These are phyloP conservation scores for Brachystomella parvula DNA, from an alignment of 1,140 invertebrate genomes.

Conservation along the genomic window DNA sequence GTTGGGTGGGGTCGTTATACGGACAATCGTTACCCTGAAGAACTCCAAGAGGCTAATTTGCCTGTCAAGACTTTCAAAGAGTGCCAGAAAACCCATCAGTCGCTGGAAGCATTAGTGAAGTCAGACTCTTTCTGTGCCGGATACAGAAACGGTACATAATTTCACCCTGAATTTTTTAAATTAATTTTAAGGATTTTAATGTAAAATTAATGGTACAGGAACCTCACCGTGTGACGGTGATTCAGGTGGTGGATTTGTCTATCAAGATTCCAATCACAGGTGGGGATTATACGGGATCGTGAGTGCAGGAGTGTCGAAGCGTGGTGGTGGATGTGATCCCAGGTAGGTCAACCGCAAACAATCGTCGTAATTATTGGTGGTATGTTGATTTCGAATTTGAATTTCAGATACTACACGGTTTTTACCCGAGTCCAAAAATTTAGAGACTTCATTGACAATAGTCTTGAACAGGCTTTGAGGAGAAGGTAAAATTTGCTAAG, in stretches of 20 bases:
- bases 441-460: neutral
- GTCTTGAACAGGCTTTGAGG: neutral
- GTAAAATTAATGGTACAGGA: neutral
- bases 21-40: slow-evolving; percentile 17
- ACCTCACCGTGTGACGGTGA: slow-evolving; percentile 32
- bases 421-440: slow-evolving; percentile 6
- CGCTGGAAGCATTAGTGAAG: slow-evolving; percentile 7
- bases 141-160: slow-evolving; percentile 19
- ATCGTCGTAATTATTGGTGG: slow-evolving; percentile 3
- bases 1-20: slow-evolving; percentile 12
- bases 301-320: slow-evolving; percentile 22
- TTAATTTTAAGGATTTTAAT: neutral
- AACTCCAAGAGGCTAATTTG: slow-evolving; percentile 18
- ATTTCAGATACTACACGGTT: slow-evolving; percentile 9
- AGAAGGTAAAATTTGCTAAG: neutral
- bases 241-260: slow-evolving; percentile 27
- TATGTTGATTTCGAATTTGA: neutral
- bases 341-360: neutral
- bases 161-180: neutral
- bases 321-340: slow-evolving; percentile 9
- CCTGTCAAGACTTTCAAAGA: slow-evolving; percentile 9
- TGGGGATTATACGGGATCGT: slow-evolving; percentile 25
- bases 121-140: slow-evolving; percentile 21
- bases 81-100: neutral
- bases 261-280: neutral